Evolutionary conservation across 2,113 vertebrate genomes (phyloP), one percentile per base, ranked within the genome.

Genomic region (Baryphthengus martii): DNA sequence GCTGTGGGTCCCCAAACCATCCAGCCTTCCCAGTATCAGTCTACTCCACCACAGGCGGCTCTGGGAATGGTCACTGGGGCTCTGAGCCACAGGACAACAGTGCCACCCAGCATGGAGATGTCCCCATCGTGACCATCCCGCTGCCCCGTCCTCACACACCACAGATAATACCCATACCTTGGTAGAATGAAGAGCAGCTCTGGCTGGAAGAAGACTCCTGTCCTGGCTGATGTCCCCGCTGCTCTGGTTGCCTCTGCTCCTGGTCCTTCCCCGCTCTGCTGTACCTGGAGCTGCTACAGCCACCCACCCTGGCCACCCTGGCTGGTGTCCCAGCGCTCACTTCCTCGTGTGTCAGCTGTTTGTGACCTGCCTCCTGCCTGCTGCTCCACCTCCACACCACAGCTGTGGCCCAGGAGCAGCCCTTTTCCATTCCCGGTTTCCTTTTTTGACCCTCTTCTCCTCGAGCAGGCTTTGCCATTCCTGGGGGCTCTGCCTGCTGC

Each of bases 381-480:
- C 82, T 47, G 96, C 96, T 92, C 97, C 96, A 96, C 97, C 96
- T 97, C 95, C 83, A 1, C 84, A 91, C 78, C 14, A 18, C 75
- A 58, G 25, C 49, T 24, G 52, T 72, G 33, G 76, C 39, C 62
- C 55, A 52, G 95, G 67, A 88, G 80, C 96, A 79, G 84, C 84
- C 92, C 90, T 90, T 55, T 93, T 84, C 95, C 80, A 5, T 70
- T 80, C 45, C 56, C 15, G 1, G 7, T 53, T 77, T 77, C 85
- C 61, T 52, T 66, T 84, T 63, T 2, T 9, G 33, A 35, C 73
- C 33, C 26, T 56, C 44, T 70, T 53, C 84, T 70, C 26, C 74
- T 19, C 26, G 7, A 55, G 65, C 10, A 4, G 66, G 17, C 55
- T 78, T 67, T 71, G 61, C 37, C 45, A 80, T 42, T 29, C 44